phyloP scores from a whole-genome alignment of 2,888 invertebrate genomes.

The Aplocera efformata region DNA sequence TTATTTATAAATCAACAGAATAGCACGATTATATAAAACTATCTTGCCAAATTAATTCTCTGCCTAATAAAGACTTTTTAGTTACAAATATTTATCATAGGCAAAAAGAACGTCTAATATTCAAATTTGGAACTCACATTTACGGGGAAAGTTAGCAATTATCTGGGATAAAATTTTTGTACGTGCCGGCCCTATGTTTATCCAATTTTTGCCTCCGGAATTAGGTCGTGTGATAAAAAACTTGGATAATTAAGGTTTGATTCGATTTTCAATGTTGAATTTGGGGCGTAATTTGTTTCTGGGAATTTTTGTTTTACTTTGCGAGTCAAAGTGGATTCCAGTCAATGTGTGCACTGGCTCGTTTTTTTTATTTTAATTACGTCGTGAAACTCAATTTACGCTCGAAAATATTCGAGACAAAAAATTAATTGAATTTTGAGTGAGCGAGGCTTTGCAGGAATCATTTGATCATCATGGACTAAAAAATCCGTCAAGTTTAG shows the following conservation, averaged over 20 bases:
- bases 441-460: too few relatives aligned
- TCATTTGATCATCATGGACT: too few relatives aligned
- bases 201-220: slow-evolving; percentile 25
- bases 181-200: slow-evolving; percentile 24
- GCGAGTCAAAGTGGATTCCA: slow-evolving; percentile 4
- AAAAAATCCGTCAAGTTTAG: too few relatives aligned
- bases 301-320: slow-evolving; percentile 17
- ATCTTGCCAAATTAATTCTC: too few relatives aligned
- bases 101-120: slow-evolving; percentile 9
- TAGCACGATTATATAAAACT: too few relatives aligned
- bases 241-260: slow-evolving; percentile 28
- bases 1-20: too few relatives aligned
- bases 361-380: slow-evolving; percentile 17
- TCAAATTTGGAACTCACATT: slow-evolving; percentile 21
- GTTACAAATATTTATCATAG: slow-evolving; percentile 8
- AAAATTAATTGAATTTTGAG: too few relatives aligned
- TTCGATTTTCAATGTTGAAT: slow-evolving; percentile 25
- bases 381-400: slow-evolving; percentile 9
- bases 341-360: slow-evolving; percentile 4
- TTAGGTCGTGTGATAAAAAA: slow-evolving; percentile 30
- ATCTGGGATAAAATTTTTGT: slow-evolving; percentile 25
- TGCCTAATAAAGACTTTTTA: too few relatives aligned
- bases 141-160: slow-evolving; percentile 27
- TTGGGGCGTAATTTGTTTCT: slow-evolving; percentile 20
- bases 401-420: slow-evolving; percentile 1